Conservation (phyloP, 2,113 vertebrate genomes). For the Barbus barbus region DNA sequence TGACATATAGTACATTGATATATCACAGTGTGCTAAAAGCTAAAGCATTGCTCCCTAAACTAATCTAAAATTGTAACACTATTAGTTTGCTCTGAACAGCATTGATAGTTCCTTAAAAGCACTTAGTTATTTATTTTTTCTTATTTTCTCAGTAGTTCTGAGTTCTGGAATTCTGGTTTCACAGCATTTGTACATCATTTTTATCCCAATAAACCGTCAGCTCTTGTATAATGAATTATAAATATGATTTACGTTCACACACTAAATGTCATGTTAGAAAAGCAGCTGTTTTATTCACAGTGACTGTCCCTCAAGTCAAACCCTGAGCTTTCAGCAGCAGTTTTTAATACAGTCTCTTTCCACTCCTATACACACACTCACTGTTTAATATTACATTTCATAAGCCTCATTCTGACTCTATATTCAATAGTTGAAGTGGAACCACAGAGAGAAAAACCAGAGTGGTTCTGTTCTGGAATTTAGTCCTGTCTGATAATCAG, state of each 20-base stretch:
- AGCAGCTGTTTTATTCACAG: conserved; percentile 89
- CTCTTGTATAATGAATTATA: conserved; percentile 93
- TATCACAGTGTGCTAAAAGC: neutral
- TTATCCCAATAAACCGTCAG: conserved; percentile 87
- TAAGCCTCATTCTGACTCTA: conserved; percentile 58
- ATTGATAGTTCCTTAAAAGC: neutral
- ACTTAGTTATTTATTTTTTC: conserved; percentile 41
- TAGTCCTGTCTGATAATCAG: neutral
- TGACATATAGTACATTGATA: neutral
- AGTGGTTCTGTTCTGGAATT: neutral
- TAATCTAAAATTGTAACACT: neutral
- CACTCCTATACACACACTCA: conserved; percentile 53
- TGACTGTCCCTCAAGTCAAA: conserved; percentile 82
- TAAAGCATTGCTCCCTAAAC: neutral
- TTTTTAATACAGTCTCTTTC: conserved; percentile 72
- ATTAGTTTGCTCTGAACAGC: neutral
- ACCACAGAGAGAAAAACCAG: conserved; percentile 48
- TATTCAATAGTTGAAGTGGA: conserved; percentile 56
- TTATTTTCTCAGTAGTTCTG: conserved; percentile 45
- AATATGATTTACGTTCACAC: conserved; percentile 92
- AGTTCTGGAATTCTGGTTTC: conserved; percentile 75
- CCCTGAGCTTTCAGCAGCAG: conserved; percentile 75
- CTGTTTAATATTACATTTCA: conserved; percentile 68
- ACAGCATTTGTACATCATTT: conserved; percentile 88
- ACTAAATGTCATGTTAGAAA: conserved; percentile 95